A percentile compares a stretch with the other conserved stretches of the same genome.
phyloP scores from a whole-genome alignment of 2,888 invertebrate genomes.

The Panopea generosa region DNA sequence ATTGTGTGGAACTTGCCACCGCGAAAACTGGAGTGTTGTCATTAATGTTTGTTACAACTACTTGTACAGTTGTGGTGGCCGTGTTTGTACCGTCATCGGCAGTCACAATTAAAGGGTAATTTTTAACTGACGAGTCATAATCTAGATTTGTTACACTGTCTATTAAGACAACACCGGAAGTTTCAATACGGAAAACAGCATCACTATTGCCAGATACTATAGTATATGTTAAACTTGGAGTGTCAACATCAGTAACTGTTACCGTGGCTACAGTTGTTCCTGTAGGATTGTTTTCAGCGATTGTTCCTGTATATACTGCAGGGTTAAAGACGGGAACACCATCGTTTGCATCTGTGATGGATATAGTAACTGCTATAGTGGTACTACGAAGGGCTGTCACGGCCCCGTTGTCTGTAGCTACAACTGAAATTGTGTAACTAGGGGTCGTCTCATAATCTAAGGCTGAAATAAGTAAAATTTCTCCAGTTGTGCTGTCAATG shows the following conservation, averaged over 20 bases:
- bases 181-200: conserved; percentile 54
- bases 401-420: conserved; percentile 42
- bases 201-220: conserved; percentile 56
- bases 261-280: conserved; percentile 62
- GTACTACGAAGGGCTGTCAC: conserved; percentile 5
- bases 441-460: conserved; percentile 36
- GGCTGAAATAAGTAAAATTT: conserved; percentile 23
- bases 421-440: conserved; percentile 31
- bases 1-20: conserved; percentile 44
- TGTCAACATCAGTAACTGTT: conserved; percentile 65
- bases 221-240: conserved; percentile 31
- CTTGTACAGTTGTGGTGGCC: conserved; percentile 87
- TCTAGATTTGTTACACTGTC: conserved; percentile 50
- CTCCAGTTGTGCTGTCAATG: conserved; percentile 36
- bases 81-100: conserved; percentile 68
- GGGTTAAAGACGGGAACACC: conserved; percentile 73
- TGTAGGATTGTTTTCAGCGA: conserved; percentile 66
- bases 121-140: conserved; percentile 71
- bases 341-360: conserved; percentile 76
- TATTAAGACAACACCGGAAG: conserved; percentile 41
- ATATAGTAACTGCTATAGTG: conserved; percentile 64
- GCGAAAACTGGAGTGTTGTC: conserved; percentile 67
- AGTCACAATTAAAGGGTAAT: conserved; percentile 66
- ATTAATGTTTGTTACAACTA: conserved; percentile 86
- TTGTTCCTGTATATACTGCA: conserved; percentile 58